Evolutionary conservation across 2,113 vertebrate genomes (phyloP).

Genomic region (Phoxinus phoxinus): DNA sequence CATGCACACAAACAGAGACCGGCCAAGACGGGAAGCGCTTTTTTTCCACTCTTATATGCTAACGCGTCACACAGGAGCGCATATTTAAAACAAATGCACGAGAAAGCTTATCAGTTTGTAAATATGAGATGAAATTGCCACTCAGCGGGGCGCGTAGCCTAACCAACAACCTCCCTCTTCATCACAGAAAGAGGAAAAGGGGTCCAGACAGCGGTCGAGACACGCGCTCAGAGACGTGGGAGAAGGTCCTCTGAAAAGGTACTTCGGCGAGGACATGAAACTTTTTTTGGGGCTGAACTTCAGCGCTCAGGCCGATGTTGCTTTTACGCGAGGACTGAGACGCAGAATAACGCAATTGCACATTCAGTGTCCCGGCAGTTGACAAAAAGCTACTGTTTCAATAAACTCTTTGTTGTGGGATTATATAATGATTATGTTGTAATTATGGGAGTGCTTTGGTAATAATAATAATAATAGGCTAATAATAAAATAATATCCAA

Average conservation of each 20-base stretch:
- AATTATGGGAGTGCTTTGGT: slow-evolving; percentile 94
- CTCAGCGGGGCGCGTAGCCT: slow-evolving; percentile 79
- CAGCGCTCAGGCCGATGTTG: slow-evolving; percentile 76
- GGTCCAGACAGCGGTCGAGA: slow-evolving; percentile 67
- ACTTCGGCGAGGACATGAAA: slow-evolving; percentile 81
- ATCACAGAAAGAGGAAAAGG: slow-evolving; percentile 68
- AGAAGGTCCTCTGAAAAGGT: slow-evolving; percentile 75
- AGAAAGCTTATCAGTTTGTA: slow-evolving; percentile 89
- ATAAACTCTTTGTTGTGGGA: slow-evolving; percentile 98
- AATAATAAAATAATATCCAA: slow-evolving; percentile 90
- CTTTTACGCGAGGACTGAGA: slow-evolving; percentile 74
- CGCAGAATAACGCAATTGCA: slow-evolving; percentile 96
- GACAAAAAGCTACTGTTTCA: slow-evolving; percentile 96
- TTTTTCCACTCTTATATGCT: slow-evolving; percentile 88
- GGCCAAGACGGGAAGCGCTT: slow-evolving; percentile 81
- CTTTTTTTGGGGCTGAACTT: slow-evolving; percentile 88
- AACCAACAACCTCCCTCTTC: slow-evolving; percentile 89
- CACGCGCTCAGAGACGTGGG: slow-evolving; percentile 78
- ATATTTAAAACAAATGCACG: slow-evolving; percentile 83
- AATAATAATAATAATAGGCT: slow-evolving; percentile 78
- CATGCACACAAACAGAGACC: slow-evolving; percentile 84
- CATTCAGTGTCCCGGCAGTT: slow-evolving; percentile 92
- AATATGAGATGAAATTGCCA: slow-evolving; percentile 94
- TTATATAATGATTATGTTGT: slow-evolving; percentile 99
- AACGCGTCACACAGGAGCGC: slow-evolving; percentile 86